These are phyloP conservation scores for Eidolon helvum DNA, from an alignment of 2,113 vertebrate genomes.

Conservation along the genomic window DNA sequence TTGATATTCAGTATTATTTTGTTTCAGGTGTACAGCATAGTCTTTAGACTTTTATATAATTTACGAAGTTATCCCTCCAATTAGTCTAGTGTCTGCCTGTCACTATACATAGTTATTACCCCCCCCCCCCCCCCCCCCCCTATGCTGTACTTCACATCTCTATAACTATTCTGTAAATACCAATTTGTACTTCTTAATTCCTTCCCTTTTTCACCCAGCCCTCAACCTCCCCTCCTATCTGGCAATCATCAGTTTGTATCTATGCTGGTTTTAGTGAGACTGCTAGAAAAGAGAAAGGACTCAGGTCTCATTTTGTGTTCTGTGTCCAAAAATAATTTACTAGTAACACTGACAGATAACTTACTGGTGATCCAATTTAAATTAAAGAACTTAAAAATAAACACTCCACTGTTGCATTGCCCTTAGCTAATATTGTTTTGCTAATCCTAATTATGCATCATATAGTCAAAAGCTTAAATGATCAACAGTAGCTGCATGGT, in stretches of 20 bases:
- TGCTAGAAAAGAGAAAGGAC: neutral
- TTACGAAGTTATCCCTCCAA: no score
- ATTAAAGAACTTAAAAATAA: slow-evolving; percentile 50
- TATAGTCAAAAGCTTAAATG: slow-evolving; percentile 32
- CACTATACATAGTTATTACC: no score
- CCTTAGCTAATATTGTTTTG: slow-evolving; percentile 66
- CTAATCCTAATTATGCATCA: slow-evolving; percentile 50
- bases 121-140: no score
- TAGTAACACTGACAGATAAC: neutral
- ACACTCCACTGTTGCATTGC: slow-evolving; percentile 32
- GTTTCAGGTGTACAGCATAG: no score
- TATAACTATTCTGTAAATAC: no score
- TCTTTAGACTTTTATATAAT: no score
- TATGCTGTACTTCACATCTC: no score
- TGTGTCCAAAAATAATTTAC: neutral
- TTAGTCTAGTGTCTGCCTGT: no score
- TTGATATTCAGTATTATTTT: no score
- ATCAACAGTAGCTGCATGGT: neutral
- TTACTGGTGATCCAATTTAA: slow-evolving; percentile 48
- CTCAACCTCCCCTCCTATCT: no score
- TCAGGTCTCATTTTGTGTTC: neutral
- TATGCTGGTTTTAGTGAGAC: slow-evolving; percentile 31
- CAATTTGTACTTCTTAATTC: no score
- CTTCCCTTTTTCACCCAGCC: no score
- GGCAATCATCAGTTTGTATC: neutral